Conservation (phyloP, 2,888 invertebrate genomes). For the Oscheius sp. region DNA sequence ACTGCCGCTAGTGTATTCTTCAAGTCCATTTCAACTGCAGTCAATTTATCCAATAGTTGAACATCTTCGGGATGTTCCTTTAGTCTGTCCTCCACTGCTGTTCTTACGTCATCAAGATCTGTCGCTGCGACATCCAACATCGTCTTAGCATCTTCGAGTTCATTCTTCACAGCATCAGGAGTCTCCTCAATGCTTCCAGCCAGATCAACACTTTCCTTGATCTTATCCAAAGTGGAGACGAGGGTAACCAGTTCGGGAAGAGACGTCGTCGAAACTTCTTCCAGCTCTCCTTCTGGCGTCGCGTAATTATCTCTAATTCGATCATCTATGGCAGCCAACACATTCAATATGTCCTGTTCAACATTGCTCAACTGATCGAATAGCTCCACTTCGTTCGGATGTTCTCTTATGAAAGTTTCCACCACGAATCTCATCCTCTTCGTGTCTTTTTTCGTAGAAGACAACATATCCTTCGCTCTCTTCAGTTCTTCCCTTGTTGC, state of each 20-base stretch:
- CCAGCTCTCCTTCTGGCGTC: conserved; percentile 11
- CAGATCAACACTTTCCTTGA: conserved; percentile 2
- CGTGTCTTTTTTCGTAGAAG: not conserved
- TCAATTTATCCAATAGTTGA: conserved; percentile 37
- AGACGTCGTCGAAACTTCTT: conserved; percentile 21
- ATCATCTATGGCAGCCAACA: conserved; percentile 15
- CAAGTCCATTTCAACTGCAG: conserved; percentile 36
- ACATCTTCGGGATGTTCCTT: conserved; percentile 37
- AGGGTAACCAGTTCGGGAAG: conserved; percentile 15
- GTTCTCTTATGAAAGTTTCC: not conserved
- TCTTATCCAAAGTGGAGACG: conserved; percentile 8
- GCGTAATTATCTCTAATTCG: conserved; percentile 12
- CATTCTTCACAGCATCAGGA: not conserved
- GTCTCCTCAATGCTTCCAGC: conserved; percentile 18
- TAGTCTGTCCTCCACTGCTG: conserved; percentile 35
- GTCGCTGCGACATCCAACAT: conserved; percentile 33
- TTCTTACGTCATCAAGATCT: conserved; percentile 33
- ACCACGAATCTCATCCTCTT: not conserved
- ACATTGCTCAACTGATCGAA: conserved; percentile 15
- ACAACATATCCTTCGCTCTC: conserved; percentile 3
- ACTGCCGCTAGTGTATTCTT: conserved; percentile 20
- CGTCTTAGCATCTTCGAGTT: conserved; percentile 34
- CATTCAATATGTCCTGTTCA: conserved; percentile 12
- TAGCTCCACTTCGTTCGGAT: not conserved
- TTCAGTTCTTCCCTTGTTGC: not conserved